These are phyloP conservation scores for Erebia ligea DNA, from an alignment of 2,888 invertebrate genomes.

Conservation along the genomic window DNA sequence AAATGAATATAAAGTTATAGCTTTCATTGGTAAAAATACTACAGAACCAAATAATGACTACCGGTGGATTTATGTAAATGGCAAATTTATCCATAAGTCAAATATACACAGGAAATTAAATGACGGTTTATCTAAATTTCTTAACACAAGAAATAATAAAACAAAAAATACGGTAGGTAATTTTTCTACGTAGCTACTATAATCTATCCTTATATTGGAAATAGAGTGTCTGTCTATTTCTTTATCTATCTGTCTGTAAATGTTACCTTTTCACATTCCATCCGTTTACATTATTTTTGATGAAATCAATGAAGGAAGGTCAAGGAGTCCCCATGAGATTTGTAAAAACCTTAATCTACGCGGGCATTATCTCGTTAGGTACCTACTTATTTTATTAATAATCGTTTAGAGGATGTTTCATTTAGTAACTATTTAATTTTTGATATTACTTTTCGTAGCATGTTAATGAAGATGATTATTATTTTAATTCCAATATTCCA, in stretches of 20 bases:
- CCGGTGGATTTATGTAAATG: slow-evolving; percentile 87
- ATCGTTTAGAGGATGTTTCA: too few relatives aligned
- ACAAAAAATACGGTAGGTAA: slow-evolving; percentile 55
- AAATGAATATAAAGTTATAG: slow-evolving; percentile 77
- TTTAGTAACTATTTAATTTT: background rate
- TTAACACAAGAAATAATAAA: slow-evolving; percentile 38
- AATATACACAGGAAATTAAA: slow-evolving; percentile 64
- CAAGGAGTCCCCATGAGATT: too few relatives aligned
- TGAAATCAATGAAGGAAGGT: too few relatives aligned
- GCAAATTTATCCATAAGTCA: slow-evolving; percentile 78
- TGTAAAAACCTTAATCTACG: too few relatives aligned
- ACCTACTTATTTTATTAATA: too few relatives aligned
- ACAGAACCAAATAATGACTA: slow-evolving; percentile 47
- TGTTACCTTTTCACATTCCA: too few relatives aligned
- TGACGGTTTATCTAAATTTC: slow-evolving; percentile 50
- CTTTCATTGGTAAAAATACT: slow-evolving; percentile 77
- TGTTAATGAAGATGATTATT: slow-evolving; percentile 40
- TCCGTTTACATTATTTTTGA: too few relatives aligned
- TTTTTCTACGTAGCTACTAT: slow-evolving; percentile 40
- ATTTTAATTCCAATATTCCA: slow-evolving; percentile 50
- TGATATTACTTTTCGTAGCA: slow-evolving; percentile 29
- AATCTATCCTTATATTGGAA: too few relatives aligned
- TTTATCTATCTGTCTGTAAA: too few relatives aligned
- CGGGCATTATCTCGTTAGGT: too few relatives aligned
- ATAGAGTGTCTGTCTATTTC: too few relatives aligned